Evolutionary conservation across 1,140 invertebrate genomes (phyloP), one percentile per base, ranked within the genome.

Genomic region (Cyclina sinensis): DNA sequence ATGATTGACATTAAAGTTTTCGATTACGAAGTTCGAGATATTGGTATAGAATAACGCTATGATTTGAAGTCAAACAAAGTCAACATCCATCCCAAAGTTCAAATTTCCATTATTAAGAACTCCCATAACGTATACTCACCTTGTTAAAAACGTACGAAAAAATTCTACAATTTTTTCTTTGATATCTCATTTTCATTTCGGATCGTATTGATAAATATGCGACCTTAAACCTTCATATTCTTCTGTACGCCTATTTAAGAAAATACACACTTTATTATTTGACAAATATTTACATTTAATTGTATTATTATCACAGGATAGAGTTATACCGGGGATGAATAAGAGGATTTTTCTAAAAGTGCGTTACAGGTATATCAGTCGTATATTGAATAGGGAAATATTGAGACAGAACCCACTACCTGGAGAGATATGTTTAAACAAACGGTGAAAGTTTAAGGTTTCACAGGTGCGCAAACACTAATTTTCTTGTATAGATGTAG

Each of bases 251-350:
- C 68, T 48, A 73, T 73, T 85, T 85, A 54, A 70, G 46, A 27
- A 43, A 46, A 74, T 74, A 85, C 57, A 62, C 70, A 54, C 39
- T 68, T 73, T 85, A 85, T 85, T 73, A 70, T 85, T 70, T 62
- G 82, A 37, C 51, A 85, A 85, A 85, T 85, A 85, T 85, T 85
- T 85, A 74, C 82, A 54, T 85, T 85, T 85, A 85, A 85, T 85
- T 85, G 82, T 65, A 85, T 74, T 74, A 73, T 54, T 51, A 74
- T 35, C 51, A 46, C 14, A 27, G 43, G 14, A 51, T 14, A 32
- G n/a, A 59, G 65, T 16, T 30, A 39, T 54, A 16, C 46, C 27
- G n/a, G n/a, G 18, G 32, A 74, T 85, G 46, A 43, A 43, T 65
- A 11, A 39, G 43, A 48, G 35, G 65, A 65, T 3, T 85, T n/a